phyloP scores from a whole-genome alignment of 1,140 invertebrate genomes.

The Arion vulgaris region DNA sequence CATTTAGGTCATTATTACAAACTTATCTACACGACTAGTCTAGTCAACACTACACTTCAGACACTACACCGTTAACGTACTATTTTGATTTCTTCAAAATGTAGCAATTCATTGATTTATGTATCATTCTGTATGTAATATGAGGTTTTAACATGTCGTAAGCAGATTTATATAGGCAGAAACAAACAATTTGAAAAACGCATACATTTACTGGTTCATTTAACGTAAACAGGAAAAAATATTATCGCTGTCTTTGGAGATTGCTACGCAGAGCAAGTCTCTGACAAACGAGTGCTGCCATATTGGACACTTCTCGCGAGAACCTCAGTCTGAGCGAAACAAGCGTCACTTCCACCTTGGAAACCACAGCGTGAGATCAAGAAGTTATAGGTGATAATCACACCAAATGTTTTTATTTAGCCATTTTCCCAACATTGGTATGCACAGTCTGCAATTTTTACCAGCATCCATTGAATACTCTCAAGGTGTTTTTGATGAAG shows the following conservation, averaged over 20 bases:
- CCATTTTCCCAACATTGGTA: too few species aligned
- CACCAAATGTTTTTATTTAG: neutral
- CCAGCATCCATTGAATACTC: too few species aligned
- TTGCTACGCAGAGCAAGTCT: neutral
- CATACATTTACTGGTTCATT: neutral
- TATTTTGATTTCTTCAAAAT: too few species aligned
- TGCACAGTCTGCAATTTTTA: neutral
- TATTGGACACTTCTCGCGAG: conserved; percentile 26
- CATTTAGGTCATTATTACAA: too few species aligned
- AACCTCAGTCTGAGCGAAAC: neutral
- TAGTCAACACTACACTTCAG: too few species aligned
- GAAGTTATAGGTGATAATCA: neutral
- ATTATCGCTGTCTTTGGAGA: neutral
- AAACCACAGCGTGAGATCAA: conserved; percentile 39
- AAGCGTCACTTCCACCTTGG: conserved; percentile 41
- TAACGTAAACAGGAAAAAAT: neutral
- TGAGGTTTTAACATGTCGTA: neutral
- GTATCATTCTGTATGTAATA: neutral
- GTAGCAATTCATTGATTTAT: neutral
- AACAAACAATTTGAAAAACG: neutral
- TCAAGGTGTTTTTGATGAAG: too few species aligned
- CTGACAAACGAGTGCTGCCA: conserved; percentile 10
- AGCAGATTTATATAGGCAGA: neutral
- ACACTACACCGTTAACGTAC: too few species aligned
- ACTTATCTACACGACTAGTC: too few species aligned